Evolutionary conservation across 2,113 vertebrate genomes (phyloP).

Genomic region (Thamnophis sirtalis): DNA sequence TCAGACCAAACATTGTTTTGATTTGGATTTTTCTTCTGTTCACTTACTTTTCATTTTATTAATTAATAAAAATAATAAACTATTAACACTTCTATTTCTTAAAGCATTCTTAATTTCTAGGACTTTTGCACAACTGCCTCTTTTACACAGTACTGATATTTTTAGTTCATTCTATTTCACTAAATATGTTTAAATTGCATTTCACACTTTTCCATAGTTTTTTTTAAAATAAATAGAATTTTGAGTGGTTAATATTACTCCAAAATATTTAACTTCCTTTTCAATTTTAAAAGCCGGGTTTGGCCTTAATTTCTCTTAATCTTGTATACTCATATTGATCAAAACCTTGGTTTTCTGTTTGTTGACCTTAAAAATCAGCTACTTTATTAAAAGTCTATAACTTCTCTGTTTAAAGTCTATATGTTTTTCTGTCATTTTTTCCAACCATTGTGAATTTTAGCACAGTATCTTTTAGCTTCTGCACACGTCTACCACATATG

Average conservation of each 20-base stretch:
- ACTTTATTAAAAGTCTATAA: background rate
- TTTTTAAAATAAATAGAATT: background rate
- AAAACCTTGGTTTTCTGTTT: background rate
- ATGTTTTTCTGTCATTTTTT: no score
- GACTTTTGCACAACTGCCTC: background rate
- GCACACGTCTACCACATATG: no score
- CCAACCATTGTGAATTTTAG: no score
- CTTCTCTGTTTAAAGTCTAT: background rate
- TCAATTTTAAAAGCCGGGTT: background rate
- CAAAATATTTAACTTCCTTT: background rate
- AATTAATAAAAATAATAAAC: background rate
- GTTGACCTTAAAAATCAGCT: background rate
- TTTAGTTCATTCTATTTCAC: background rate
- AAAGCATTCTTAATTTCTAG: background rate
- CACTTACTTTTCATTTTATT: background rate
- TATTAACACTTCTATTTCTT: background rate
- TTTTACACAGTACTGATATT: background rate
- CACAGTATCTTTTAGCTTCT: no score
- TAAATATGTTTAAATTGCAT: background rate
- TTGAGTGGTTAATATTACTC: background rate
- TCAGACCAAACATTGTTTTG: background rate
- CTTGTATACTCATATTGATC: background rate
- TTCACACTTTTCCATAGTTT: background rate
- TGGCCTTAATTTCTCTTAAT: background rate
- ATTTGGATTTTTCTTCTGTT: background rate